A percentile compares a stretch with the other conserved stretches of the same genome.
Conservation (phyloP, 2,113 vertebrate species). For the Sturnus vulgaris region DNA sequence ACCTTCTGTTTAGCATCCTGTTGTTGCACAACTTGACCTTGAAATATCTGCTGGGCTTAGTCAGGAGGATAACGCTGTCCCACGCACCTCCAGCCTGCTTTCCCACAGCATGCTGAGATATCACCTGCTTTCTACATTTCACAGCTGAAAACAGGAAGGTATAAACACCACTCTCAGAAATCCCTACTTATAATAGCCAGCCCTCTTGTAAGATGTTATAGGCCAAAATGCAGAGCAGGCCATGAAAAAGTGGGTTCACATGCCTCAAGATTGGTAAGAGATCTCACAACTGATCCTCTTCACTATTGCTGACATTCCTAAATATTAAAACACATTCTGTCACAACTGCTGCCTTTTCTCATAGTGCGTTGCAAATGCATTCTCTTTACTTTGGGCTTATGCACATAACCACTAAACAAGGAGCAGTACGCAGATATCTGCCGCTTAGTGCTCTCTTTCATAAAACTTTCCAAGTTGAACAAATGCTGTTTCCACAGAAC, state of each 20-base stretch:
- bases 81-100: accelerated
- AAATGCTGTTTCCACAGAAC: not conserved
- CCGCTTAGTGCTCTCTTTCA: not conserved
- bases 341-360: not conserved
- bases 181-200: not conserved
- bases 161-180: not conserved
- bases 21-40: not conserved
- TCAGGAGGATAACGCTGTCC: not conserved
- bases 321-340: not conserved
- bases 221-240: not conserved
- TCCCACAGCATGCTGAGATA: not conserved
- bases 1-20: not conserved
- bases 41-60: not conserved
- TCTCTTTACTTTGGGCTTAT: not conserved
- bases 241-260: not conserved
- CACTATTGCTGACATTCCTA: not conserved
- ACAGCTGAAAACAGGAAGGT: not conserved
- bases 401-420: not conserved
- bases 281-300: not conserved
- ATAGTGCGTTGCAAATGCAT: not conserved
- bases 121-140: not conserved
- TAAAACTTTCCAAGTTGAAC: not conserved
- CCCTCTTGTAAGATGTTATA: not conserved
- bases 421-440: not conserved
- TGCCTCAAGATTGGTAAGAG: not conserved